phyloP scores from a whole-genome alignment of 2,113 vertebrate genomes.

The Trachemys scripta region DNA sequence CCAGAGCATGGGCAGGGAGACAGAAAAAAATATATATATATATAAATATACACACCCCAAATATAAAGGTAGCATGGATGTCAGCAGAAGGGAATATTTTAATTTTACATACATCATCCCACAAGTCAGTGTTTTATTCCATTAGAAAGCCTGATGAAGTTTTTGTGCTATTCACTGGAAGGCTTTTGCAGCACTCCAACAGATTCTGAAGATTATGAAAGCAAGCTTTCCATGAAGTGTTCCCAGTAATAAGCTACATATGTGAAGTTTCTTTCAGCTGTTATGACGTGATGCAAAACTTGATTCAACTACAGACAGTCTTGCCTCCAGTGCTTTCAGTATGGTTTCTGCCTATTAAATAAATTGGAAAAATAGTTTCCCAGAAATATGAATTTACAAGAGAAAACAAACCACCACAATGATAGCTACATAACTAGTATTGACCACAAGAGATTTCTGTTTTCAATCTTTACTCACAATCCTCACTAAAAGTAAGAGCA shows the following conservation, averaged over 20 bases:
- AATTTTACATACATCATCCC: neutral
- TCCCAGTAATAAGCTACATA: neutral
- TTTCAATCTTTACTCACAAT: neutral
- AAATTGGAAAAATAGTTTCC: neutral
- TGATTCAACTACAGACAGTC: slow-evolving; percentile 31
- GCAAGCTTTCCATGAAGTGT: accelerated
- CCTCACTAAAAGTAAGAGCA: neutral
- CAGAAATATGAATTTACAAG: neutral
- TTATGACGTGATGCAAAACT: slow-evolving; percentile 24
- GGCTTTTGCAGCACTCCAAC: neutral
- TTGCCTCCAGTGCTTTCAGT: slow-evolving; percentile 58
- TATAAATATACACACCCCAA: neutral
- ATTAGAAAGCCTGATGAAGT: neutral
- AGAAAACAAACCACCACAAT: too few species aligned
- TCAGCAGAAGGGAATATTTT: neutral
- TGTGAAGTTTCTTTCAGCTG: neutral
- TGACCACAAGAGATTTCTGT: neutral
- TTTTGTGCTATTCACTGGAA: neutral
- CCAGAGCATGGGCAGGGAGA: neutral
- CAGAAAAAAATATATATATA: neutral
- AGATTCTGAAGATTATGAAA: neutral
- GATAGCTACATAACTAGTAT: neutral
- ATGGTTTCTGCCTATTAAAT: slow-evolving; percentile 47
- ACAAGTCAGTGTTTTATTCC: neutral
- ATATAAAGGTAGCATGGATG: neutral